These are phyloP conservation scores for Porites cylindrica DNA, from an alignment of 92 coral and sea anemone genomes.

Conservation along the genomic window DNA sequence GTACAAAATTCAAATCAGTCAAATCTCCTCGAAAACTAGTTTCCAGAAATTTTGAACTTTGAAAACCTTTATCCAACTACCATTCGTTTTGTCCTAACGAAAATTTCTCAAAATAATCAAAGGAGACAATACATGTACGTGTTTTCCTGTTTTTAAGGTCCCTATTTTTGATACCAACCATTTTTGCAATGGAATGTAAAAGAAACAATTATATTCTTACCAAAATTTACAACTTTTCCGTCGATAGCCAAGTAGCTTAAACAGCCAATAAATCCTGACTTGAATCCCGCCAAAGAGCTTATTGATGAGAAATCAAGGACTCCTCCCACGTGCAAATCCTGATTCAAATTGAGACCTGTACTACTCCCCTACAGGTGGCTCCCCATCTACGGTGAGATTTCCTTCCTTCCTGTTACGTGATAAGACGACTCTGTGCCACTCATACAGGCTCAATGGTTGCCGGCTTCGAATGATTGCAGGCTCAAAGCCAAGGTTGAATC, in stretches of 20 bases:
- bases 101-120: too few relatives aligned
- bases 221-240: conserved; percentile 54
- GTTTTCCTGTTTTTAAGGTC: too few relatives aligned
- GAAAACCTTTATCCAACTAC: too few relatives aligned
- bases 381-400: conserved; percentile 68
- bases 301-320: conserved; percentile 78
- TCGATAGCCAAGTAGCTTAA: conserved; percentile 70
- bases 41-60: too few relatives aligned
- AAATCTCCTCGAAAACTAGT: too few relatives aligned
- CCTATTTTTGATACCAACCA: too few relatives aligned
- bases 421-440: conserved; percentile 79
- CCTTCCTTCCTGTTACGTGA: conserved; percentile 73
- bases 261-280: conserved; percentile 81
- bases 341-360: conserved; percentile 70
- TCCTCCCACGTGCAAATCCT: conserved; percentile 71
- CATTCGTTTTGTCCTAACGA: too few relatives aligned
- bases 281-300: conserved; percentile 71
- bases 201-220: conserved; percentile 40
- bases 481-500: conserved; percentile 85
- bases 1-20: too few relatives aligned
- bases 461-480: conserved; percentile 83
- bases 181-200: too few relatives aligned
- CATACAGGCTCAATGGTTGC: conserved; percentile 60
- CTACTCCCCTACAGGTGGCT: conserved; percentile 65
- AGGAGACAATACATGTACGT: too few relatives aligned